These are phyloP conservation scores for Hexactinellida sp. DNA, from an alignment of 37 sponge, comb jelly and placozoan genomes.

Conservation along the genomic window DNA sequence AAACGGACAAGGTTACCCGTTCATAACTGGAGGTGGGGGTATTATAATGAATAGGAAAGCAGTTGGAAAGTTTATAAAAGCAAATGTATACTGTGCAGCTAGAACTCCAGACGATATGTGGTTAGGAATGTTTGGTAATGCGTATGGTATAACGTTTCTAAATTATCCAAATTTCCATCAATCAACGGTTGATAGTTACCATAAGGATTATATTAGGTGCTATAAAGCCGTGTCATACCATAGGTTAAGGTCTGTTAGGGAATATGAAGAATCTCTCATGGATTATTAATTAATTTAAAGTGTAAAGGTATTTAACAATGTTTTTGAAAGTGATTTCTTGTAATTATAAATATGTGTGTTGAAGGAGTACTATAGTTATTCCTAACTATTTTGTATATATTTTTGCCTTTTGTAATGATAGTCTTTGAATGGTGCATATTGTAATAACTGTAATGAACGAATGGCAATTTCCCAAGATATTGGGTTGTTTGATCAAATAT, in stretches of 20 bases:
- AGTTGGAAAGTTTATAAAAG: neutral
- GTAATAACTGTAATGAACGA: too few species aligned
- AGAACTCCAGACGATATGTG: neutral
- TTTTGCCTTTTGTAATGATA: too few species aligned
- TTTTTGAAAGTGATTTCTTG: too few species aligned
- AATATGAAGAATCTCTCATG: neutral
- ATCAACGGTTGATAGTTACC: neutral
- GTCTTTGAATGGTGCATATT: too few species aligned
- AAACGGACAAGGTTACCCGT: neutral
- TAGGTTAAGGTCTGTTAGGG: neutral
- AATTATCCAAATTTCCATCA: neutral
- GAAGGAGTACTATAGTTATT: too few species aligned
- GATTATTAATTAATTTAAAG: too few species aligned
- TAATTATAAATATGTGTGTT: too few species aligned
- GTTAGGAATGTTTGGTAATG: neutral
- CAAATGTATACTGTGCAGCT: neutral
- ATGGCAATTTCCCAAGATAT: too few species aligned
- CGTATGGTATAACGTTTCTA: neutral
- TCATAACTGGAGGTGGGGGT: neutral
- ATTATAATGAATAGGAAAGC: neutral
- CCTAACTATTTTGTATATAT: too few species aligned
- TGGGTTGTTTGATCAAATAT: too few species aligned
- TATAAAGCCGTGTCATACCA: neutral
- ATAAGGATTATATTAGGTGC: constrained; percentile 4
- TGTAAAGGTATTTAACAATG: too few species aligned